Evolutionary conservation across 2,888 invertebrate species (phyloP), one percentile per base, ranked within the genome.

Genomic region (Idaea straminata): DNA sequence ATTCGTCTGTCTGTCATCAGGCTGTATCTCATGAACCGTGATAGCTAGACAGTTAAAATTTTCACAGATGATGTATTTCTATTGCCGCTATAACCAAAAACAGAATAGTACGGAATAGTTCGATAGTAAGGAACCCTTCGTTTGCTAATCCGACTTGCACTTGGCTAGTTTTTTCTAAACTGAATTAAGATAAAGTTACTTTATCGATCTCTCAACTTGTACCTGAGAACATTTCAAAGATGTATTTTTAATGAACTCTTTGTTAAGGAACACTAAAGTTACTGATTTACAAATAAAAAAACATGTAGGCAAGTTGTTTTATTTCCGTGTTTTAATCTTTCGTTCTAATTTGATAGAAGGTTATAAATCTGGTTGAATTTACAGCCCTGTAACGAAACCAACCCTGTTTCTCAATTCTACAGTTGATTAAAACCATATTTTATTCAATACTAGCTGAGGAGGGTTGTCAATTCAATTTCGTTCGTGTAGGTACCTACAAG

Each of bases 391-490:
- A 57, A 61, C 64, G 62, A 36, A 62, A 62, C 47, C 36, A 62
- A 62, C 36, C 61, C 61, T 47, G 58, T 67, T 59, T 61, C 64
- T 63, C 61, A 66, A 69, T 71, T 68, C 66, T 64, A 66, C 60
- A 64, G 71, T 72, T 73, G 73, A 74, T 74, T 74, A 72, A 74
- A 75, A 68, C 69, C 64, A 64, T 75, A 66, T 68, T 72, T 71
- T 72, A 74, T 75, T 73, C 72, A 72, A 66, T 61, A 15, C 16
- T 64, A 58, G 61, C 15, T 34, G 61, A 15, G 15, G 15, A 38
- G 16, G 59, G 60, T 35, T 65, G 67, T 65, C 61, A 64, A 65
- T 65, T 60, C 58, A 67, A 62, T 60, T 65, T 13, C 5, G 63
- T 61, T 65, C 34, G 63, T 62, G 62, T 57, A 59, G 34, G 34